Conservation (phyloP, 2,113 vertebrate genomes). For the Aix galericulata region DNA sequence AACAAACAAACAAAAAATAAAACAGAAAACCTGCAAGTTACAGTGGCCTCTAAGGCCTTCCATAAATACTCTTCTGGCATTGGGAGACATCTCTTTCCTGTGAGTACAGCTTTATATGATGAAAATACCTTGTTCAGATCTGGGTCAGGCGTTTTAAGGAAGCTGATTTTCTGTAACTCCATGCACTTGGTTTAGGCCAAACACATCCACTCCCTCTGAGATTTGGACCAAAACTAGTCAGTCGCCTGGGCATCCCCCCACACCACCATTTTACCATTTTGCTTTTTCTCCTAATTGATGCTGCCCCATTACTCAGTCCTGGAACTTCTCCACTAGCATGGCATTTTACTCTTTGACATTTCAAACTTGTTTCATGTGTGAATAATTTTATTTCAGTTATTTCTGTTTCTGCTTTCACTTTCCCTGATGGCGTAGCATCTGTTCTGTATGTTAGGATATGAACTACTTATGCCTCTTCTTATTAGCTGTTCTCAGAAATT, state of each 20-base stretch:
- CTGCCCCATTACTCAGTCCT: neutral
- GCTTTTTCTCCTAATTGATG: neutral
- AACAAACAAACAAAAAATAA: no score
- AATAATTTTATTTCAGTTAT: neutral
- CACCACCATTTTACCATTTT: neutral
- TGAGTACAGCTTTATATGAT: accelerated
- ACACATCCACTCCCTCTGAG: neutral
- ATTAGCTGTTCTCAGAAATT: neutral
- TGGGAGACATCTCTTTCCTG: neutral
- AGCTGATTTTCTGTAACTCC: neutral
- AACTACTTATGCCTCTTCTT: neutral
- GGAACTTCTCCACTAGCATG: neutral
- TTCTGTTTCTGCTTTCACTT: conserved; percentile 36
- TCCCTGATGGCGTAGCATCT: neutral
- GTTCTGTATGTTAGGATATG: neutral
- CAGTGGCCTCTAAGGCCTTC: neutral
- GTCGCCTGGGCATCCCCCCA: neutral
- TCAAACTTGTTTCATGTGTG: neutral
- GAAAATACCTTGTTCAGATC: accelerated
- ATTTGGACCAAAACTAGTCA: neutral
- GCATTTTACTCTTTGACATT: conserved; percentile 25
- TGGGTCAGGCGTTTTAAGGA: neutral
- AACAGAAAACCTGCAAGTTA: neutral
- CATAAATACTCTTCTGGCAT: neutral
- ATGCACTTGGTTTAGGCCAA: neutral